A percentile compares a stretch with the other conserved stretches of the same genome.
Conservation (phyloP, 1,140 invertebrate genomes). For the Cherax destructor region DNA sequence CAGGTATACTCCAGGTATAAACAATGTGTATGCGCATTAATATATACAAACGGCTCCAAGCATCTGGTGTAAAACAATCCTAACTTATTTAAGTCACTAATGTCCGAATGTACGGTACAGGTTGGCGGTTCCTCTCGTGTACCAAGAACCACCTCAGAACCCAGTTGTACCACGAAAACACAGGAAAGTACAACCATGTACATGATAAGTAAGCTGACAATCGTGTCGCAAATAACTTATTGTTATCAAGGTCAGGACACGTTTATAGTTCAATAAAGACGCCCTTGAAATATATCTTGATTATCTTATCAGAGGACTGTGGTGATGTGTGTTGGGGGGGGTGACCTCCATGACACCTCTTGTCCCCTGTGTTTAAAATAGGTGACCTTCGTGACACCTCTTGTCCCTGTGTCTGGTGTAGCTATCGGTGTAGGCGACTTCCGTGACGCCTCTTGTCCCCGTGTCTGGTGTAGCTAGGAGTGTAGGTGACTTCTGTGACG, state of each 20-base stretch:
- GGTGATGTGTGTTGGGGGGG: not conserved
- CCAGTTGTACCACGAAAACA: too few relatives aligned
- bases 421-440: not conserved
- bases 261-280: not conserved
- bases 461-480: not conserved
- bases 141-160: too few relatives aligned
- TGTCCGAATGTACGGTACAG: too few relatives aligned
- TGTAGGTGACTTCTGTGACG: not conserved
- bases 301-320: conserved; percentile 11
- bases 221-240: not conserved
- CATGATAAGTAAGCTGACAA: too few relatives aligned
- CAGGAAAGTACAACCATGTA: too few relatives aligned
- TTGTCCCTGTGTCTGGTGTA: not conserved
- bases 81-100: too few relatives aligned
- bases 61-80: not conserved
- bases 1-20: too few relatives aligned
- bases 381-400: too few relatives aligned
- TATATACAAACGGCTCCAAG: not conserved
- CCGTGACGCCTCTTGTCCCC: too few relatives aligned
- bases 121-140: too few relatives aligned
- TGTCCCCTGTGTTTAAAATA: not conserved
- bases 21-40: not conserved
- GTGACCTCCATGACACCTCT: not conserved
- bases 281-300: conserved; percentile 19
- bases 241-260: conserved; percentile 32